Evolutionary conservation across 2,797 vertebrate genomes (phyloP).

Genomic region (Hydrolagus colliei): DNA sequence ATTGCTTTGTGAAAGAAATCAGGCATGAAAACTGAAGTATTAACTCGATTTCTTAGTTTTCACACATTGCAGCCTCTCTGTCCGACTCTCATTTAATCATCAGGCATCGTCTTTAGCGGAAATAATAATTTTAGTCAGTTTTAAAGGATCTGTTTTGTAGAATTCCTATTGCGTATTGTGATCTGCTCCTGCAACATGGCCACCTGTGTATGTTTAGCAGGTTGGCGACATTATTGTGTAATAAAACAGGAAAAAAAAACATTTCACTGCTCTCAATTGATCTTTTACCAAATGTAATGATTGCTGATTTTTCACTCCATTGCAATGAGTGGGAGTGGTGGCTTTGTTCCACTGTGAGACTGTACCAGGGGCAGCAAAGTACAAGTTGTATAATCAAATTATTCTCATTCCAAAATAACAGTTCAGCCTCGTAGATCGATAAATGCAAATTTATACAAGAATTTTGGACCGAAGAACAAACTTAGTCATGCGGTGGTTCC

Average conservation of each 20-base stretch:
- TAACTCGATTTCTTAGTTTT: slow-evolving; percentile 20
- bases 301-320: too few relatives aligned
- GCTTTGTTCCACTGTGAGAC: too few relatives aligned
- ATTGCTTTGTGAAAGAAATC: slow-evolving; percentile 10
- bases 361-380: too few relatives aligned
- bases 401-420: too few relatives aligned
- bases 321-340: too few relatives aligned
- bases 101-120: slow-evolving; percentile 13
- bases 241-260: slow-evolving; percentile 23
- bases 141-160: slow-evolving; percentile 31
- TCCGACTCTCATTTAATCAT: slow-evolving; percentile 1
- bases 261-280: background rate
- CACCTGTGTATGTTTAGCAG: background rate
- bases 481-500: too few relatives aligned
- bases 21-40: slow-evolving; percentile 24
- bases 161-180: slow-evolving; percentile 28
- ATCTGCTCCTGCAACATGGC: slow-evolving; percentile 12
- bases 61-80: slow-evolving; percentile 22
- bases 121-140: slow-evolving; percentile 26
- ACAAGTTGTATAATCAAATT: too few relatives aligned
- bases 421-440: too few relatives aligned
- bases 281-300: too few relatives aligned
- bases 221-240: slow-evolving; percentile 19
- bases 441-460: too few relatives aligned
- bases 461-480: too few relatives aligned